Evolutionary conservation across 2,888 invertebrate species (phyloP).

Genomic region (Nudaria mundana): DNA sequence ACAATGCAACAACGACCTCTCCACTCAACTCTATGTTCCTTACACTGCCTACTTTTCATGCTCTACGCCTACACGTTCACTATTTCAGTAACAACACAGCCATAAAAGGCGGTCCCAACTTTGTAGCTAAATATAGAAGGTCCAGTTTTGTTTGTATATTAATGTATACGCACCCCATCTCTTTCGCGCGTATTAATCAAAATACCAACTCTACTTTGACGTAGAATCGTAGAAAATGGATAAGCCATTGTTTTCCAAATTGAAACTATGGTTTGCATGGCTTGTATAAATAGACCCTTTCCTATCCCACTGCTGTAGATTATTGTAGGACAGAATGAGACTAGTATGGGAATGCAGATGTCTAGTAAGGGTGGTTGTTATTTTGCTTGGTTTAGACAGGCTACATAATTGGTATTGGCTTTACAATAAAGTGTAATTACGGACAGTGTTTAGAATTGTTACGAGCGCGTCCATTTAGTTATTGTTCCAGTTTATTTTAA

Average conservation of each 20-base stretch:
- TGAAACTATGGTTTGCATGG: conserved; percentile 72
- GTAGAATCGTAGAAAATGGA: conserved; percentile 78
- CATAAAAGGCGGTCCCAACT: conserved; percentile 49
- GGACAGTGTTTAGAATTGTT: conserved; percentile 61
- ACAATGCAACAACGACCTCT: conserved; percentile 60
- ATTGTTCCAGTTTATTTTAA: conserved; percentile 21
- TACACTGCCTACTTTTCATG: conserved; percentile 79
- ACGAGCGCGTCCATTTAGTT: conserved; percentile 15
- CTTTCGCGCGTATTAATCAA: conserved; percentile 80
- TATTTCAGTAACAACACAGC: conserved; percentile 67
- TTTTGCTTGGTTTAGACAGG: conserved; percentile 69
- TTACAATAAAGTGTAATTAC: conserved; percentile 40
- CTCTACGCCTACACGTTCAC: conserved; percentile 77
- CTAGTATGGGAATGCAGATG: conserved; percentile 37
- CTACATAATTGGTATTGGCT: conserved; percentile 68
- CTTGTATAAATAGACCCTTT: conserved; percentile 52
- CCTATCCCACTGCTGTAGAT: conserved; percentile 21
- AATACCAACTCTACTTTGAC: conserved; percentile 79
- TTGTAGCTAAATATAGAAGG: conserved; percentile 46
- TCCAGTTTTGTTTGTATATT: conserved; percentile 36
- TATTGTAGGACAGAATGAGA: conserved; percentile 10
- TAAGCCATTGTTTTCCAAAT: conserved; percentile 80
- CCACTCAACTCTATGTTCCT: conserved; percentile 61
- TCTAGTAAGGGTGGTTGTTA: conserved; percentile 34
- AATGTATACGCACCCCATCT: conserved; percentile 64